phyloP scores from a whole-genome alignment of 2,888 invertebrate genomes.

The Pachycephus smyrnensis region DNA sequence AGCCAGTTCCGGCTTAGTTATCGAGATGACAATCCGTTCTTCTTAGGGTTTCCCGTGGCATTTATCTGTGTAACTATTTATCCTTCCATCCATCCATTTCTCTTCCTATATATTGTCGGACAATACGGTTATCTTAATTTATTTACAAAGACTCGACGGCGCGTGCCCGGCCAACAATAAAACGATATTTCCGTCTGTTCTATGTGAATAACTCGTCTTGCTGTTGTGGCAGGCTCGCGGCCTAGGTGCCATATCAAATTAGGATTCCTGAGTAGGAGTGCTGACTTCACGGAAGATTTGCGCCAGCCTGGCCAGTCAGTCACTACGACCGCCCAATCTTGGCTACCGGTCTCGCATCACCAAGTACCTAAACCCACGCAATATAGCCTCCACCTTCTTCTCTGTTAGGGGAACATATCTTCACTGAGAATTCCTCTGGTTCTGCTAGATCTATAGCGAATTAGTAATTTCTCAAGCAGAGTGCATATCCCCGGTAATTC shows the following conservation, averaged over 20 bases:
- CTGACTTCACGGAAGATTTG: conserved; percentile 31
- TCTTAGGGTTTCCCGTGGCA: not conserved
- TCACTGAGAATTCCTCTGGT: not conserved
- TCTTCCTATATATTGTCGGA: not conserved
- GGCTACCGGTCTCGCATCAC: conserved; percentile 1
- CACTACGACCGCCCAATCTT: conserved; percentile 16
- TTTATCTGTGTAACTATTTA: not conserved
- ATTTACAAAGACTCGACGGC: not conserved
- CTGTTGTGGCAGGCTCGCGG: not conserved
- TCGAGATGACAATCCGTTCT: not conserved
- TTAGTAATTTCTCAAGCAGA: not conserved
- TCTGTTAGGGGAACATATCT: not conserved
- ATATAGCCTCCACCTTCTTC: not conserved
- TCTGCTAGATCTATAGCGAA: not conserved
- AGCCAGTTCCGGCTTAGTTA: not conserved
- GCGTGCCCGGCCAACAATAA: conserved; percentile 6
- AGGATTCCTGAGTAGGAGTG: conserved; percentile 16
- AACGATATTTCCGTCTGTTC: conserved; percentile 7
- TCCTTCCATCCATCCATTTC: not conserved
- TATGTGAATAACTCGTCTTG: not conserved
- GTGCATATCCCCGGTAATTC: not conserved
- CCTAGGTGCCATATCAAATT: conserved; percentile 10
- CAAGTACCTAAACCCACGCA: conserved; percentile 12
- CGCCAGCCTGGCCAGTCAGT: conserved; percentile 25
- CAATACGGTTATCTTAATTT: not conserved